Percentiles rank a stretch among this genome's conserved stretches.
phyloP scores from a whole-genome alignment of 2,888 invertebrate species.

The Watsonalla cultraria region DNA sequence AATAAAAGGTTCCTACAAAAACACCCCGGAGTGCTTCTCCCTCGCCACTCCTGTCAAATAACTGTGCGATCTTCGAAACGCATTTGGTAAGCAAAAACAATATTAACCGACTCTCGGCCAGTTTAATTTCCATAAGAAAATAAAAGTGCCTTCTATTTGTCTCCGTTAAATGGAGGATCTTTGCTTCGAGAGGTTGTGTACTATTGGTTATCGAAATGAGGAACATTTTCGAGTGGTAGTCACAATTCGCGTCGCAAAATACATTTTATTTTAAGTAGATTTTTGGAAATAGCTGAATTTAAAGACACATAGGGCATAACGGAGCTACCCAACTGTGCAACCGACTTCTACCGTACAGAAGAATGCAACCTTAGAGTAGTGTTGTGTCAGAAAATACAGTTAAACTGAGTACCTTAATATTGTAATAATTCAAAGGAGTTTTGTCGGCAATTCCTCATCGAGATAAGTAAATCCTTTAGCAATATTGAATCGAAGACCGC shows the following conservation, averaged over 20 bases:
- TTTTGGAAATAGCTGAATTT: not conserved
- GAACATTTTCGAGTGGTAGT: constrained; percentile 3
- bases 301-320: no score
- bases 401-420: no score
- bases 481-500: not conserved
- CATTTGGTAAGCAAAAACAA: constrained; percentile 35
- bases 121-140: constrained; percentile 48
- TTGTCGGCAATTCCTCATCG: not conserved
- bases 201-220: constrained; percentile 3
- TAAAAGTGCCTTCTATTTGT: constrained; percentile 35
- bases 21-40: constrained; percentile 1
- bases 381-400: no score
- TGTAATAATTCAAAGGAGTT: no score
- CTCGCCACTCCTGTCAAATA: constrained; percentile 30
- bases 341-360: no score
- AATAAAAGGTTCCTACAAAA: constrained; percentile 1
- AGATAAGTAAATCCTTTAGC: not conserved
- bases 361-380: no score
- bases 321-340: no score
- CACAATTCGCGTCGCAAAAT: not conserved
- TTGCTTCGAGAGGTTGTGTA: constrained; percentile 3
- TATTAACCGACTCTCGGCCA: constrained; percentile 27
- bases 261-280: not conserved
- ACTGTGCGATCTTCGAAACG: constrained; percentile 19
- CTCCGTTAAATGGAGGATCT: constrained; percentile 14